Conservation (phyloP, 2,888 invertebrate genomes). For the Calliopum simillimum region DNA sequence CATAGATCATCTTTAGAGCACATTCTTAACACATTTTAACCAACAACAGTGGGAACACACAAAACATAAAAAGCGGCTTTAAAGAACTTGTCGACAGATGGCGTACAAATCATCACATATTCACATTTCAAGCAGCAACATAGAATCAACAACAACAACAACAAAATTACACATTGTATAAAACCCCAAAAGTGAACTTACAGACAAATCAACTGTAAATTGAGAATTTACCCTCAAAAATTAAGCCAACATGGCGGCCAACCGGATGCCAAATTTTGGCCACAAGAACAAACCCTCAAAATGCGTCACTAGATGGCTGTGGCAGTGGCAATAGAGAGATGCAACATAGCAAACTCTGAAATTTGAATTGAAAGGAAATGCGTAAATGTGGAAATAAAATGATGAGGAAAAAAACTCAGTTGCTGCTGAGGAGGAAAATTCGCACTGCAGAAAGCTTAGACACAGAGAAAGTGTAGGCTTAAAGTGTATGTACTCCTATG, state of each 20-base stretch:
- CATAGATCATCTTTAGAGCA: too few species aligned
- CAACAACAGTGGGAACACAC: background rate
- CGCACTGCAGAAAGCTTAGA: background rate
- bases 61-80: constrained; percentile 5
- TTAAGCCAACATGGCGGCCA: constrained; percentile 44
- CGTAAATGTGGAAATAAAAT: background rate
- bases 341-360: constrained; percentile 3
- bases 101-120: background rate
- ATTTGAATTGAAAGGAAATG: background rate
- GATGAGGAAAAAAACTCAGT: too few species aligned
- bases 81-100: background rate
- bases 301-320: constrained; percentile 44
- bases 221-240: constrained; percentile 40
- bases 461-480: background rate
- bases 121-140: too few species aligned
- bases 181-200: constrained; percentile 18
- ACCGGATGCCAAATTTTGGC: constrained; percentile 63
- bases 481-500: constrained; percentile 46
- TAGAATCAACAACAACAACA: background rate
- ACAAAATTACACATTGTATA: background rate
- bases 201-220: constrained; percentile 44
- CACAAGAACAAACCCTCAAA: constrained; percentile 66
- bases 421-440: background rate
- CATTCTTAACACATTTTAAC: too few species aligned
- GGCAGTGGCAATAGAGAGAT: background rate